These are phyloP conservation scores for Zele albiditarsus DNA, from an alignment of 2,888 invertebrate species.

Conservation along the genomic window DNA sequence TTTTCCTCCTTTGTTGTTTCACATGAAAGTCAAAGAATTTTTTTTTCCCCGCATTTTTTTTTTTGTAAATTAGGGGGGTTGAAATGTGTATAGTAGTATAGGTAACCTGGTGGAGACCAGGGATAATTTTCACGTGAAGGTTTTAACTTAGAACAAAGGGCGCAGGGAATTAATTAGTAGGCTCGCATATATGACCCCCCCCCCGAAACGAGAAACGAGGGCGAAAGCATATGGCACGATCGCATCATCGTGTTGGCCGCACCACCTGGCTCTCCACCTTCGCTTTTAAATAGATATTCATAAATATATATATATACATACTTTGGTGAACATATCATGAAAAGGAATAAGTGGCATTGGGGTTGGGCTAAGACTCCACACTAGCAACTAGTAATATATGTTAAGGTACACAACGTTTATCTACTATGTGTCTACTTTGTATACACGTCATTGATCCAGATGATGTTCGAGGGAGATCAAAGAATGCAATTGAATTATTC, in stretches of 20 bases:
- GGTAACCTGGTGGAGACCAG: neutral
- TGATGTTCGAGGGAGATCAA: too few relatives aligned
- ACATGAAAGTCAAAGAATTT: neutral
- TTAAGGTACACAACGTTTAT: neutral
- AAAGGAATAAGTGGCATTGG: neutral
- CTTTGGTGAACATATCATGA: neutral
- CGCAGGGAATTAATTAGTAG: constrained; percentile 69
- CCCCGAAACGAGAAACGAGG: constrained; percentile 51
- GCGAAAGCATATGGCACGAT: constrained; percentile 69
- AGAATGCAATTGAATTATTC: too few relatives aligned
- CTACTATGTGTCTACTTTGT: too few relatives aligned
- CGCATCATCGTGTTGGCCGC: constrained; percentile 65
- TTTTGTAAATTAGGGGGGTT: neutral
- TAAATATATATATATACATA: constrained; percentile 9
- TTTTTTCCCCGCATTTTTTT: neutral
- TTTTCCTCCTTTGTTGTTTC: neutral
- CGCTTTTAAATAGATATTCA: constrained; percentile 20
- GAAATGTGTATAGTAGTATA: neutral
- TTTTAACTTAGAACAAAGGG: constrained; percentile 68
- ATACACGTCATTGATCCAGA: too few relatives aligned
- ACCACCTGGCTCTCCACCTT: constrained; percentile 61
- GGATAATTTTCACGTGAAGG: constrained; percentile 56
- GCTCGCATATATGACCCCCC: constrained; percentile 55
- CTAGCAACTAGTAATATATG: neutral
- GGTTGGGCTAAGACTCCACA: neutral